Evolutionary conservation across 2,888 invertebrate genomes (phyloP), one percentile per base, ranked within the genome.

Genomic region (Watsonalla binaria): DNA sequence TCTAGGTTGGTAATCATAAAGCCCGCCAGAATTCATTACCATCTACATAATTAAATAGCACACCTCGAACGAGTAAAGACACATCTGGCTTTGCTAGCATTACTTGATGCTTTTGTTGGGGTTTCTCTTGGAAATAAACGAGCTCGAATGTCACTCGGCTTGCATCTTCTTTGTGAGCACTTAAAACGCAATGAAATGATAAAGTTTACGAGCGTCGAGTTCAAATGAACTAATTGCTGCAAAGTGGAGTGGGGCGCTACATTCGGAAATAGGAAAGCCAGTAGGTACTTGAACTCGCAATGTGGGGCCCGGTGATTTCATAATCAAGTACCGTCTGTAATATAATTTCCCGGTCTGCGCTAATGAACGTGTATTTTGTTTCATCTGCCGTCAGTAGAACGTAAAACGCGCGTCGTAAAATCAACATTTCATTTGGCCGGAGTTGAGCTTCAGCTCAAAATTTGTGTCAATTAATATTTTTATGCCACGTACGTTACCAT

Each of bases 321-420:
- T 86, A 86, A 84, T 84, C 84, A 84, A 84, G 80, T 79, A 74
- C 80, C 65, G 76, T 73, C 76, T 76, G 80, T 84, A 86, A 87
- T 86, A 82, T 84, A 80, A 87, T 87, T 86, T 85, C 76, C 77
- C 72, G 75, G 77, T 78, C 74, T 76, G 78, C 82, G 76, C 84
- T 87, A 88, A 88, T 86, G 87, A 89, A 87, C 83, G 83, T 85
- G 80, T 85, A 89, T 87, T 88, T 89, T 86, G 86, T 87, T 87
- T 86, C 86, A 81, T 85, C 82, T 81, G 79, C 79, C 80, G 80
- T 70, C 77, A 72, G 76, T 68, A 73, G 69, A 69, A 77, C 73
- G 78, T 80, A 78, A 78, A 80, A 76, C 75, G 74, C 70, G 74
- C 77, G 74, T 76, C 76, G 78, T 77, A 80, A 84, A 86, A 84